Evolutionary conservation across 1,140 invertebrate species (phyloP), one percentile per base, ranked within the genome.

Genomic region (Drosophila kanapiae): DNA sequence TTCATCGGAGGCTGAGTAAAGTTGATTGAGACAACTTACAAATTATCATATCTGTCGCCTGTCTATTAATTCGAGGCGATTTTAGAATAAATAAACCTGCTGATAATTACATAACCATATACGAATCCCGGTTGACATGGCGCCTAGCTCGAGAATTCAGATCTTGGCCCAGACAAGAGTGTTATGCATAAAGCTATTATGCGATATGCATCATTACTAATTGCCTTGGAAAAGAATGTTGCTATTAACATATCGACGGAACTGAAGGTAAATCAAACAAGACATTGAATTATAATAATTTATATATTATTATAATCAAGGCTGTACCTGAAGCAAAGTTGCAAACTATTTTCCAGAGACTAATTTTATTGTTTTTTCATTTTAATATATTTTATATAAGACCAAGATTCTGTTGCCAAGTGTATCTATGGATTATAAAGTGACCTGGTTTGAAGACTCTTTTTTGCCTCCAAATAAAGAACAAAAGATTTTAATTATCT

Each of bases 91-190:
- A 72, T 49, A 72, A 72, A 60, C 67, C 54, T 72, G 67, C 31
- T 59, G 53, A 16, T 71, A 71, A 72, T 72, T 72, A 71, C 45
- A 71, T 72, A 72, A 72, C 69, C 69, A 72, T 72, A 72, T 71
- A 72, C 45, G 54, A 38, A 72, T 60, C 45, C 67, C 48, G 48
- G 40, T 33, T 75, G 70, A 64, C 70, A 75, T 75, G 72, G 71
- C 72, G 72, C 72, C 71, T 54, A 16, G 27, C 62, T 54, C 33
- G 23, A 71, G 68, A 69, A 59, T 72, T 61, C 29, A 48, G 71
- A 75, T 75, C 70, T 75, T 31, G 42, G 0, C 67, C 38, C 56
- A 71, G 71, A 75, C 56, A 37, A 69, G 31, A 67, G 37, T 56
- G 57, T n/a, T 48, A 35, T 63, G 71, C 49, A 63, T 63, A 75